phyloP scores from a whole-genome alignment of 2,888 invertebrate species.

The Amphimallon solstitiale region DNA sequence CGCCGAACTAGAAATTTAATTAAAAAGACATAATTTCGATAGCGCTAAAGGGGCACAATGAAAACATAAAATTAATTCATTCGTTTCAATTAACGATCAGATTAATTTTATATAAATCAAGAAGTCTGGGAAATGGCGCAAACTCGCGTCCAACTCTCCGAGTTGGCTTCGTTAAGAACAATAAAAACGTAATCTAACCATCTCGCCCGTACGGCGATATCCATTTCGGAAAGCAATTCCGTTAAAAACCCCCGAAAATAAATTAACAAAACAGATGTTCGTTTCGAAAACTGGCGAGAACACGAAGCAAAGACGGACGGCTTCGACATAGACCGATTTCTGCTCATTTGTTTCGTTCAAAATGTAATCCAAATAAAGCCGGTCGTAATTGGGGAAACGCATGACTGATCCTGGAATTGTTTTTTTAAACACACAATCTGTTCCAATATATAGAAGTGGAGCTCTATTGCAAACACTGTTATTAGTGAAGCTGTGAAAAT shows the following conservation, averaged over 20 bases:
- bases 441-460: no score
- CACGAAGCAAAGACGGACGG: neutral
- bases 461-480: no score
- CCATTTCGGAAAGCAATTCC: neutral
- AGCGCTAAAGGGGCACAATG: neutral
- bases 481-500: no score
- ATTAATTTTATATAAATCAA: constrained; percentile 5
- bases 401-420: no score
- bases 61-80: neutral
- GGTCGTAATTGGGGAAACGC: no score
- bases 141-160: neutral
- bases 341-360: no score
- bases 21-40: neutral
- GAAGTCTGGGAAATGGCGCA: neutral
- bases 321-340: neutral
- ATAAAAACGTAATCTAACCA: no score
- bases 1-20: neutral
- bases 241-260: neutral
- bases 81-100: neutral
- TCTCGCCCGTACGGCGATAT: no score
- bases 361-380: no score
- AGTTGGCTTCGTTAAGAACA: neutral
- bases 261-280: constrained; percentile 2
- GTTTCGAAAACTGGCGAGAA: neutral
- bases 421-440: no score